These are phyloP conservation scores for Drosophila lacicola DNA, from an alignment of 2,888 invertebrate genomes.

Conservation along the genomic window DNA sequence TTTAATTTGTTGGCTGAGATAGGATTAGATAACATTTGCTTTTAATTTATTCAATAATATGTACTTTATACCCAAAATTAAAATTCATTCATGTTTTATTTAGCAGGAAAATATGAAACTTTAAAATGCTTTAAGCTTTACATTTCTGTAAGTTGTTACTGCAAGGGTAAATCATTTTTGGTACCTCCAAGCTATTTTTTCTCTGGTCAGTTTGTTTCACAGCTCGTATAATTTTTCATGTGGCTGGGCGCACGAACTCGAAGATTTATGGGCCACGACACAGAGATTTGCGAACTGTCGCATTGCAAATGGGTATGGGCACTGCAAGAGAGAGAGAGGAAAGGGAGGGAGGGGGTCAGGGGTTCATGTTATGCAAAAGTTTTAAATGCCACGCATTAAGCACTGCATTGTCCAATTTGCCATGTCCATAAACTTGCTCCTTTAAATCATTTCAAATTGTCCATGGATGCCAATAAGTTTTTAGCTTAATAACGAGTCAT, in stretches of 20 bases:
- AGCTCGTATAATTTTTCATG: conserved; percentile 71
- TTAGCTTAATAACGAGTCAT: conserved; percentile 9
- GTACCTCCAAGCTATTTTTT: not conserved
- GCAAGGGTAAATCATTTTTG: conserved; percentile 17
- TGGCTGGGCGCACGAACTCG: conserved; percentile 32
- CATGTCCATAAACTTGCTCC: conserved; percentile 42
- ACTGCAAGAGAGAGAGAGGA: not conserved
- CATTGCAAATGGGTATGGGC: conserved; percentile 35
- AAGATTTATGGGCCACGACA: conserved; percentile 68
- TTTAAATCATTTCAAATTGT: conserved; percentile 24
- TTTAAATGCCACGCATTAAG: conserved; percentile 47
- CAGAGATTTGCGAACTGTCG: conserved; percentile 58
- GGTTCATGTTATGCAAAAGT: conserved; percentile 51
- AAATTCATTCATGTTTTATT: too few relatives aligned
- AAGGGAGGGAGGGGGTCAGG: conserved; percentile 4
- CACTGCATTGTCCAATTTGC: conserved; percentile 45
- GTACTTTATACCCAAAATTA: too few relatives aligned
- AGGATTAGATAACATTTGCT: too few relatives aligned
- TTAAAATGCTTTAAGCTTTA: too few relatives aligned
- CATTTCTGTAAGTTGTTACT: too few relatives aligned
- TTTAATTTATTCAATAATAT: too few relatives aligned
- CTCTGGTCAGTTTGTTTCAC: conserved; percentile 41
- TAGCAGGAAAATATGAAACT: too few relatives aligned
- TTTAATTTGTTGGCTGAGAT: too few relatives aligned
- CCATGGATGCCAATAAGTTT: conserved; percentile 25